Base-by-base conservation (phyloP, 2,888 invertebrate genomes). In the Germaria angustata region DNA sequence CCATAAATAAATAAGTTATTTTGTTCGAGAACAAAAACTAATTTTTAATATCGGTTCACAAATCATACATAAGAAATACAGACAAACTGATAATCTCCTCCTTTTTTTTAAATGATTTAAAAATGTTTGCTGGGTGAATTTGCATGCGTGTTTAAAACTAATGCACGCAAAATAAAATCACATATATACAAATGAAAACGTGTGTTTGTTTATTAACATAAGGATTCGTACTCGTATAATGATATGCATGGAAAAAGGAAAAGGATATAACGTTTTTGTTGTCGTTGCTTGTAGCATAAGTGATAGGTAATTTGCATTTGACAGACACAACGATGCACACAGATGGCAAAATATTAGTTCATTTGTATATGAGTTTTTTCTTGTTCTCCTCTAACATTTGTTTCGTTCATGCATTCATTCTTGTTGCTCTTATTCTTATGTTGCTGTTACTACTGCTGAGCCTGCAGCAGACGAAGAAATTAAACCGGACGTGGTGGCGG, bases 231-330 rank as follows among this genome's bases (percentile, higher is more conserved):
- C 69, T 71, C 51, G 32, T 32, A 53, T 82, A 82, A 82, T 82
- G 66, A 71, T 59, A 82, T 82, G 82, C 82, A 75, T 79, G 51
- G 76, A 49, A 82, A 55, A 63, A 49, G 81, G 72, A 75, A 68
- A 73, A 69, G 81, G 68, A 73, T 61, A 46, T 80, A 55, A 51
- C 39, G 78, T 73, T 68, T 57, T 36, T 41, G 55, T 57, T 73
- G 59, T 39, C 22, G 75, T 63, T 61, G 63, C n/a, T n/a, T 53
- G 49, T 57, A 41, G 71, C 84, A 84, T 84, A 88, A 89, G 88
- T 88, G 88, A 88, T 86, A 86, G 88, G 89, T 89, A 88, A 89
- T 89, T 89, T 89, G 89, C 89, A 89, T 89, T 88, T 89, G 89
- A 88, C 89, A 89, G 89, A 81, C 75, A 77, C 68, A 73, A 61